A percentile compares a stretch with the other conserved stretches of the same genome.
These are phyloP conservation scores for Drosophila niveifrons DNA, from an alignment of 2,888 invertebrate genomes.

Conservation along the genomic window DNA sequence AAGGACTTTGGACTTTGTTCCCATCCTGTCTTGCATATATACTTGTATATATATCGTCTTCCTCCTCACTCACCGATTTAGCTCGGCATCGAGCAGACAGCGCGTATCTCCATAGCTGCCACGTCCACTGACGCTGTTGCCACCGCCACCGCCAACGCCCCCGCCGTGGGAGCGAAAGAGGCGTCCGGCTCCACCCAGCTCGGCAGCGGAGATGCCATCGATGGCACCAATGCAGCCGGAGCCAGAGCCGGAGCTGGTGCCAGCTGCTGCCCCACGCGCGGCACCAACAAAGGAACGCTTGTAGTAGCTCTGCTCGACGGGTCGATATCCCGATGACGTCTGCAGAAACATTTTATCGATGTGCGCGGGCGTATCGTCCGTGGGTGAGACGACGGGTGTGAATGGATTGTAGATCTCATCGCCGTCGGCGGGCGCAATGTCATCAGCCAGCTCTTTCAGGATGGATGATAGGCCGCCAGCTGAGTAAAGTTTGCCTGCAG, in stretches of 20 bases:
- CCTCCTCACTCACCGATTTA: conserved; percentile 75
- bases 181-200: conserved; percentile 66
- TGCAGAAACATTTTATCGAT: conserved; percentile 86
- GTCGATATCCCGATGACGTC: conserved; percentile 86
- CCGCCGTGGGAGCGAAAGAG: conserved; percentile 57
- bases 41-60: neutral
- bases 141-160: conserved; percentile 47
- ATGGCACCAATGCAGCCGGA: conserved; percentile 59
- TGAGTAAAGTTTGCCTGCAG: conserved; percentile 84
- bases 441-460: conserved; percentile 85
- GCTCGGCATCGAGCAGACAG: conserved; percentile 79
- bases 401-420: conserved; percentile 86
- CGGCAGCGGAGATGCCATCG: conserved; percentile 68
- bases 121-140: conserved; percentile 62
- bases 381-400: conserved; percentile 86
- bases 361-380: conserved; percentile 84
- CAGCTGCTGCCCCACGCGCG: conserved; percentile 39
- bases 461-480: conserved; percentile 85
- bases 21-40: neutral
- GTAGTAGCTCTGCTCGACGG: conserved; percentile 85
- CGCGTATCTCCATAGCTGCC: conserved; percentile 80
- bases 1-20: neutral
- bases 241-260: conserved; percentile 28
- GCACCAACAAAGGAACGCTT: conserved; percentile 83
- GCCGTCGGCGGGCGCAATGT: conserved; percentile 84